Evolutionary conservation across 2,797 vertebrate genomes (phyloP).

Genomic region (Ptychadena robeensis): DNA sequence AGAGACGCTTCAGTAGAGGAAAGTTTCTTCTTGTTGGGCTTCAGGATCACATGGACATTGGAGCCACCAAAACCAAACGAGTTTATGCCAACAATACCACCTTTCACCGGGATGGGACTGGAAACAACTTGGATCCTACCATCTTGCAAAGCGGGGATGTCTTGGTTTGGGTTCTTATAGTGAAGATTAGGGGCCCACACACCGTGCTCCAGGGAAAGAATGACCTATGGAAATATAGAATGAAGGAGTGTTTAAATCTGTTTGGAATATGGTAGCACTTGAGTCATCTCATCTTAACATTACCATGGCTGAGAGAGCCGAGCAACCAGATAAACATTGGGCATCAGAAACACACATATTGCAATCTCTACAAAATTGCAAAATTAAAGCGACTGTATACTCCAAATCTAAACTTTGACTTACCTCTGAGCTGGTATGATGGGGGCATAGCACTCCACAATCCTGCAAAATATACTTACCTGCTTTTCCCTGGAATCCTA

Average conservation of each 20-base stretch:
- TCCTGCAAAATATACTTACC: too few relatives aligned
- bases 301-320: background rate
- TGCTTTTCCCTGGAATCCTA: too few relatives aligned
- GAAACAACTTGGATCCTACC: conserved; percentile 84
- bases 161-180: conserved; percentile 84
- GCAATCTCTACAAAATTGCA: too few relatives aligned
- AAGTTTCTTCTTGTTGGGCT: conserved; percentile 72
- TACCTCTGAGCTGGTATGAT: too few relatives aligned
- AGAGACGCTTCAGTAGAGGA: background rate
- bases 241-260: background rate
- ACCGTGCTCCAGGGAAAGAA: conserved; percentile 88
- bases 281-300: background rate
- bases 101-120: conserved; percentile 80
- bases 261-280: background rate
- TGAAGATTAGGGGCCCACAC: conserved; percentile 95
- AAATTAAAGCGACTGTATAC: too few relatives aligned
- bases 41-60: conserved; percentile 91
- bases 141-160: conserved; percentile 86
- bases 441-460: too few relatives aligned
- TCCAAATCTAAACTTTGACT: too few relatives aligned
- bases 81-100: conserved; percentile 88
- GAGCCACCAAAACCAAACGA: conserved; percentile 97
- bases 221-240: conserved; percentile 75
- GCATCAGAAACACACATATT: too few relatives aligned
- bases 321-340: too few relatives aligned